phyloP scores from a whole-genome alignment of 2,888 invertebrate species.

The Scaptodrosophila latifasciaeformis region DNA sequence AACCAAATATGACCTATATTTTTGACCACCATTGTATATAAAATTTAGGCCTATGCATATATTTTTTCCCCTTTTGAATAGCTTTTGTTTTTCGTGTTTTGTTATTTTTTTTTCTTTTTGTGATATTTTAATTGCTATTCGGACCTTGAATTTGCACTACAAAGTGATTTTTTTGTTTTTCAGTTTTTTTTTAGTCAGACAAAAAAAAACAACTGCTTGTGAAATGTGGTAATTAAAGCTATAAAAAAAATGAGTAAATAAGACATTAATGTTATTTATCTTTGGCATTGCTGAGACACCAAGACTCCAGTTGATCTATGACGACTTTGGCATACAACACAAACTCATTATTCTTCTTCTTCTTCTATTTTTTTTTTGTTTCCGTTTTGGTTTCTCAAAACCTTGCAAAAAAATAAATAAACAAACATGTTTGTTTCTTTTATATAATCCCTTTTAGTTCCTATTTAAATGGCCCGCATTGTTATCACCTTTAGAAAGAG shows the following conservation, averaged over 20 bases:
- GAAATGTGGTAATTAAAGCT: slow-evolving; percentile 63
- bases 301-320: too few species aligned
- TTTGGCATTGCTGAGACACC: slow-evolving; percentile 6
- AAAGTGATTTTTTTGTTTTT: slow-evolving; percentile 41
- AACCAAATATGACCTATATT: too few species aligned
- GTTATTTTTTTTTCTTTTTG: slow-evolving; percentile 5
- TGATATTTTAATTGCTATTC: slow-evolving; percentile 47
- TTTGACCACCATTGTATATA: neutral
- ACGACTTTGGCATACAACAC: too few species aligned
- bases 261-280: slow-evolving; percentile 41
- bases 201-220: slow-evolving; percentile 29
- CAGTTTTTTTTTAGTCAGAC: slow-evolving; percentile 19
- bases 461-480: too few species aligned
- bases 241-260: slow-evolving; percentile 49
- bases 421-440: too few species aligned
- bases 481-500: too few species aligned
- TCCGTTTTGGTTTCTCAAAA: too few species aligned
- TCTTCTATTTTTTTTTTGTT: too few species aligned
- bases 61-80: slow-evolving; percentile 18
- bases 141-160: slow-evolving; percentile 58
- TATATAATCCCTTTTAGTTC: too few species aligned
- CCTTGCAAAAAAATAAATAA: too few species aligned
- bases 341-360: too few species aligned
- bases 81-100: slow-evolving; percentile 11
- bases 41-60: neutral